Evolutionary conservation across 2,113 vertebrate species (phyloP).

Genomic region (Prionailurus bengalensis): DNA sequence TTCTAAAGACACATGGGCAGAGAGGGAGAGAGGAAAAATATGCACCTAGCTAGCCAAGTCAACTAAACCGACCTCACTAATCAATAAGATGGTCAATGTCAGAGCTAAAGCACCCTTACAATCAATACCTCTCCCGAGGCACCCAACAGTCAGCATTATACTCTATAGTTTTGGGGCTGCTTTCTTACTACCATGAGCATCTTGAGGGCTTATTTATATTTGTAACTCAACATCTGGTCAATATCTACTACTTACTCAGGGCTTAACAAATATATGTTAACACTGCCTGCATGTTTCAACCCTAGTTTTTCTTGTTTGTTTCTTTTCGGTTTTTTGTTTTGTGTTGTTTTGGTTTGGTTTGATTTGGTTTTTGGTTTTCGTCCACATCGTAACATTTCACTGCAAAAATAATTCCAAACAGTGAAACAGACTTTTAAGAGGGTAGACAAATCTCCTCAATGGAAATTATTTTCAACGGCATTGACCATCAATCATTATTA

Average conservation of each 20-base stretch:
- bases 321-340: not conserved
- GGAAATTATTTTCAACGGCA: conserved; percentile 45
- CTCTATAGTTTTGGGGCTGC: not conserved
- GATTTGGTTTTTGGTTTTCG: not conserved
- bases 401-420: conserved; percentile 45
- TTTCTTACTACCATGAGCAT: not conserved
- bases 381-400: not conserved
- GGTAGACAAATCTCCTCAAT: not conserved
- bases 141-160: not conserved
- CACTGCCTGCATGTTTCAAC: not conserved
- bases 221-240: not conserved
- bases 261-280: not conserved
- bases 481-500: not conserved
- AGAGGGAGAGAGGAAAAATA: not conserved
- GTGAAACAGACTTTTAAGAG: conserved; percentile 23
- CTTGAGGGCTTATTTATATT: not conserved
- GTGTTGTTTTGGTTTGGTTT: not conserved
- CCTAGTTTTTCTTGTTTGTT: not conserved
- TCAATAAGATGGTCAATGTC: not conserved
- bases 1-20: not conserved
- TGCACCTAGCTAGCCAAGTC: not conserved
- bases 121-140: not conserved
- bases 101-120: not conserved
- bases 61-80: not conserved
- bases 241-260: not conserved